Evolutionary conservation across 92 coral and sea anemone species (phyloP).

Genomic region (Pocillopora meandrina): DNA sequence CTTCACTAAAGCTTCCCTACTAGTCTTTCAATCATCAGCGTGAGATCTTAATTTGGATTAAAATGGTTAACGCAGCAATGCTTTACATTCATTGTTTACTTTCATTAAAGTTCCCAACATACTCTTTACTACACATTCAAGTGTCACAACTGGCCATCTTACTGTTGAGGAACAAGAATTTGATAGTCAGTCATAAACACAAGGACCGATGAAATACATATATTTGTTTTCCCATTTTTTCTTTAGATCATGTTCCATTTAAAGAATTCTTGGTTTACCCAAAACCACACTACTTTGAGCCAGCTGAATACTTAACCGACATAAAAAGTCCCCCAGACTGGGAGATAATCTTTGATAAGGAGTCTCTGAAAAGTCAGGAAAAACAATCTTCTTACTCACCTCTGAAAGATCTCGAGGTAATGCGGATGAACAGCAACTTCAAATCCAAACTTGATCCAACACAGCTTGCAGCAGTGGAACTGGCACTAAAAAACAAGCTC

Average conservation of each 20-base stretch:
- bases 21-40: too few relatives aligned
- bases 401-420: constrained; percentile 40
- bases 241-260: constrained; percentile 57
- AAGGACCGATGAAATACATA: too few relatives aligned
- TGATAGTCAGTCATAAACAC: too few relatives aligned
- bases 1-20: too few relatives aligned
- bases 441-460: constrained; percentile 61
- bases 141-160: too few relatives aligned
- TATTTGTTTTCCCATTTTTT: too few relatives aligned
- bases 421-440: constrained; percentile 6
- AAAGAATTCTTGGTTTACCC: constrained; percentile 61
- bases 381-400: constrained; percentile 25
- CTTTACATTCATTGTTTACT: too few relatives aligned
- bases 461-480: constrained; percentile 72
- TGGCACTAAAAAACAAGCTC: constrained; percentile 62
- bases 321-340: constrained; percentile 64
- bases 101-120: too few relatives aligned
- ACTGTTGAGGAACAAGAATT: too few relatives aligned
- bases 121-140: too few relatives aligned
- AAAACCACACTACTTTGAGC: constrained; percentile 6
- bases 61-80: background rate
- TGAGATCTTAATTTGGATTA: too few relatives aligned
- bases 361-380: background rate
- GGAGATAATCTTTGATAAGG: constrained; percentile 56
- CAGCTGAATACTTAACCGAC: constrained; percentile 61